A percentile compares a stretch with the other conserved stretches of the same genome.
Conservation (phyloP, 2,113 vertebrate species). For the Pitta sordida region DNA sequence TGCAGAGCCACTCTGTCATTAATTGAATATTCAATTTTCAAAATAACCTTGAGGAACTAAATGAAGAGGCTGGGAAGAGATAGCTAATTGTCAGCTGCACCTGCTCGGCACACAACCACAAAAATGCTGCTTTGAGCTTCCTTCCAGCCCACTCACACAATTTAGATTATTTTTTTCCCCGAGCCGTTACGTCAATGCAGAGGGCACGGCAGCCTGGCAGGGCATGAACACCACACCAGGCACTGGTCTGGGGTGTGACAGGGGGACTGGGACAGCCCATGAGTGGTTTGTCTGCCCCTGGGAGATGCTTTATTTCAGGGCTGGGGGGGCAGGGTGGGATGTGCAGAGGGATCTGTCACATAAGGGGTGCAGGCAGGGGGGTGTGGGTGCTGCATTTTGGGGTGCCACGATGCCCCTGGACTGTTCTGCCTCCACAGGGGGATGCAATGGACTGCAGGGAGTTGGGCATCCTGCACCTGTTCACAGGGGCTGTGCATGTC, state of each 20-base stretch:
- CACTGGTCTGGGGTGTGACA: accelerated
- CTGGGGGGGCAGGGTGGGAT: not conserved
- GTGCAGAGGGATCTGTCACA: accelerated
- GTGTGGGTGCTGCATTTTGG: accelerated
- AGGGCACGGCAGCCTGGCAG: not conserved
- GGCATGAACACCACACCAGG: accelerated
- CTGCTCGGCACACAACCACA: slow-evolving; percentile 28
- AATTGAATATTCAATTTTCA: slow-evolving; percentile 64
- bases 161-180: not conserved
- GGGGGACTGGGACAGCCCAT: not conserved
- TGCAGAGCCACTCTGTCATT: slow-evolving; percentile 48
- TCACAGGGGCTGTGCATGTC: accelerated
- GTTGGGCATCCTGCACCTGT: accelerated
- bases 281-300: not conserved
- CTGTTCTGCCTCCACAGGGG: accelerated
- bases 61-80: slow-evolving; percentile 61
- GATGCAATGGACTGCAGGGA: accelerated
- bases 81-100: slow-evolving; percentile 65
- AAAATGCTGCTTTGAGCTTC: slow-evolving; percentile 35
- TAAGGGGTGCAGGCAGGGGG: not conserved
- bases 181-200: not conserved
- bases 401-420: accelerated
- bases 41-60: slow-evolving; percentile 69
- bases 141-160: slow-evolving; percentile 46
- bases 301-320: not conserved